Evolutionary conservation across 64 coral and sea anemone species (phyloP).

Genomic region (Hydrozoanthus tunicans): DNA sequence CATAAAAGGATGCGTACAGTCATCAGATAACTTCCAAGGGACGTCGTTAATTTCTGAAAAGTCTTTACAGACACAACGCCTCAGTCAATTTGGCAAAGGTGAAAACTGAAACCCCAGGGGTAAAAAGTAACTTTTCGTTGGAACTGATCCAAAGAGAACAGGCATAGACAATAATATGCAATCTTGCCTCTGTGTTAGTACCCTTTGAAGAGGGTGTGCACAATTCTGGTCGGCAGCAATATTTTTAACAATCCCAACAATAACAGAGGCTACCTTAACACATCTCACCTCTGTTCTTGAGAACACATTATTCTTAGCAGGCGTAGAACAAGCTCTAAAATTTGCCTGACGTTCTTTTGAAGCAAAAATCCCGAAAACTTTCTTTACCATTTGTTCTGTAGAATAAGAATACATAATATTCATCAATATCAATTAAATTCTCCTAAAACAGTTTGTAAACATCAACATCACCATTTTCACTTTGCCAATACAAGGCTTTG

Average conservation of each 20-base stretch:
- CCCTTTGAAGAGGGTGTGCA: neutral
- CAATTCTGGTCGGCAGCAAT: neutral
- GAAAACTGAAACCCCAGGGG: constrained; percentile 47
- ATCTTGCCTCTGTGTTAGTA: neutral
- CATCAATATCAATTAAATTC: constrained; percentile 40
- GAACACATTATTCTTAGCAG: constrained; percentile 58
- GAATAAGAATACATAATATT: constrained; percentile 38
- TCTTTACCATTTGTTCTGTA: constrained; percentile 33
- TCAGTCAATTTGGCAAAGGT: neutral
- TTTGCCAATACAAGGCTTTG: constrained; percentile 36
- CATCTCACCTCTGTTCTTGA: neutral
- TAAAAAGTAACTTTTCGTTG: constrained; percentile 3
- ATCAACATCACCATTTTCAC: neutral
- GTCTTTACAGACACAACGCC: constrained; percentile 23
- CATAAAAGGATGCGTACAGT: constrained; percentile 52
- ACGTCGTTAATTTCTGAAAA: neutral
- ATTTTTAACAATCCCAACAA: neutral
- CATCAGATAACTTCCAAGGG: constrained; percentile 40
- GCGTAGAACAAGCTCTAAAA: constrained; percentile 32
- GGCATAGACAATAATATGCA: neutral
- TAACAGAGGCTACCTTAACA: constrained; percentile 8
- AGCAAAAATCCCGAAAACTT: constrained; percentile 37
- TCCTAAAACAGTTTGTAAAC: constrained; percentile 38
- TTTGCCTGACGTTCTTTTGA: constrained; percentile 53
- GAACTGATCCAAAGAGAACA: constrained; percentile 39